Evolutionary conservation across 2,113 vertebrate genomes (phyloP).

Genomic region (Mirounga angustirostris): DNA sequence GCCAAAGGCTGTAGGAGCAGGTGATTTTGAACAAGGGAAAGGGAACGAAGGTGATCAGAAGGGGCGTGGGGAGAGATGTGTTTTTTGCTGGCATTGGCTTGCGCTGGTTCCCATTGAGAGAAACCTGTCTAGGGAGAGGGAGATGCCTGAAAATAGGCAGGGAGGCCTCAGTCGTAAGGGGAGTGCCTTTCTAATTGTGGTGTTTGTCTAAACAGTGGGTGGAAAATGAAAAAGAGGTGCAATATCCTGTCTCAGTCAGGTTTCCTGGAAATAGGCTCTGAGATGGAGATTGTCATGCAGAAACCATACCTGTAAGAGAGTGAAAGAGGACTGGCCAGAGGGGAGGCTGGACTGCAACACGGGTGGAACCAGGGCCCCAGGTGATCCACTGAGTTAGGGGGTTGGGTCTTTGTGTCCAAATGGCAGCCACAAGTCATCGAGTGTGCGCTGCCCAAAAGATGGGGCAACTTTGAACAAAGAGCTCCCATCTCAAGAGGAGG

Average conservation of each 20-base stretch:
- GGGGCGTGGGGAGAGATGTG: no score
- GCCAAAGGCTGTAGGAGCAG: background rate
- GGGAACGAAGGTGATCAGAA: background rate
- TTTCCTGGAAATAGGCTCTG: background rate
- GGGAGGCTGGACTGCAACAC: background rate
- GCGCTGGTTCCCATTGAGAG: background rate
- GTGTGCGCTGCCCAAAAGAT: background rate
- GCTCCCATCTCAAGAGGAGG: background rate
- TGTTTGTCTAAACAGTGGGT: background rate
- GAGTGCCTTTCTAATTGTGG: background rate
- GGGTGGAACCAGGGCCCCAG: background rate
- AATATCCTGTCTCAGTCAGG: background rate
- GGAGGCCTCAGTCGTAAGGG: accelerated
- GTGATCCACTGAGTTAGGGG: accelerated
- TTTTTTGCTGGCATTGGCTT: background rate
- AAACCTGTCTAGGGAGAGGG: background rate
- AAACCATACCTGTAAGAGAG: background rate
- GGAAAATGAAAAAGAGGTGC: background rate
- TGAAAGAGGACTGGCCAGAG: background rate
- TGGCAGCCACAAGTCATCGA: no score
- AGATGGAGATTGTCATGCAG: background rate
- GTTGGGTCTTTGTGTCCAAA: accelerated
- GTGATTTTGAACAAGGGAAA: background rate
- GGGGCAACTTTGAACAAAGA: no score
- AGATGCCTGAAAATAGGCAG: background rate